Conservation (phyloP, 2,113 vertebrate species). For the Girardinichthys multiradiatus region DNA sequence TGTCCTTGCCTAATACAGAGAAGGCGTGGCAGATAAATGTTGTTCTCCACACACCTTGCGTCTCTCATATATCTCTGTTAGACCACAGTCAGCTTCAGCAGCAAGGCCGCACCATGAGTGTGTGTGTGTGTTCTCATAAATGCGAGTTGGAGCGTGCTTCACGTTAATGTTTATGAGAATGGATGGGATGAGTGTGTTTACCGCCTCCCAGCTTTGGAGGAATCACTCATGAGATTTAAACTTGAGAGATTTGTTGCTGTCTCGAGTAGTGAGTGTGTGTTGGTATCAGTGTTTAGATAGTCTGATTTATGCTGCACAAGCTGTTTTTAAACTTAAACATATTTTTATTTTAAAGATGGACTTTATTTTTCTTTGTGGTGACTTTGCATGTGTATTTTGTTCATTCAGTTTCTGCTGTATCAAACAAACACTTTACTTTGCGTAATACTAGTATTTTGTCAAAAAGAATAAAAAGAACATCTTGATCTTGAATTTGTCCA, state of each 20-base stretch:
- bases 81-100: slow-evolving; percentile 55
- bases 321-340: not conserved
- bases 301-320: slow-evolving; percentile 17
- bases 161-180: slow-evolving; percentile 60
- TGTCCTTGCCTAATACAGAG: slow-evolving; percentile 58
- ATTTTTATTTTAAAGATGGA: not conserved
- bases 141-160: slow-evolving; percentile 4
- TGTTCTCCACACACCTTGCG: slow-evolving; percentile 53
- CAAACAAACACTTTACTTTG: too few species aligned
- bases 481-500: too few species aligned
- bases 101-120: slow-evolving; percentile 55
- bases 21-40: slow-evolving; percentile 61
- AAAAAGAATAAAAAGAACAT: not conserved
- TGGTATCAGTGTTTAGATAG: slow-evolving; percentile 11
- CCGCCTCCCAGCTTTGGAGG: slow-evolving; percentile 7
- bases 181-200: slow-evolving; percentile 39
- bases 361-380: not conserved
- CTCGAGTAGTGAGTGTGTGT: slow-evolving; percentile 5
- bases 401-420: not conserved
- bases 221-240: slow-evolving; percentile 22
- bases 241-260: slow-evolving; percentile 18
- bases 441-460: not conserved
- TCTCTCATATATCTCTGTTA: slow-evolving; percentile 71
- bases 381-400: not conserved
- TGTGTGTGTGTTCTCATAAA: slow-evolving; percentile 13